Conservation (phyloP, 1,140 invertebrate genomes). For the Plutomurus gul region DNA sequence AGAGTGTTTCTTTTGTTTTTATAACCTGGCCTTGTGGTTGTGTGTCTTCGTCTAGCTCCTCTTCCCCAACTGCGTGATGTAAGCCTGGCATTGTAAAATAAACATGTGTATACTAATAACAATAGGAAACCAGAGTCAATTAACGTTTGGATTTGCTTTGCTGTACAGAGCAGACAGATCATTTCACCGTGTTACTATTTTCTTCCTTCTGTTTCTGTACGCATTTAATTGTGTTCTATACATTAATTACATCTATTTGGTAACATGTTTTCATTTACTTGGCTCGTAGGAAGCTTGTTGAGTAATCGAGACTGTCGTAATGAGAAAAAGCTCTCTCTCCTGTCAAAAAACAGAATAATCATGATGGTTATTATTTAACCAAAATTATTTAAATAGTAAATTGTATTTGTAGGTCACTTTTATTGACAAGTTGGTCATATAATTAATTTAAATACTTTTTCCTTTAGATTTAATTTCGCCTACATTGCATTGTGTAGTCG, state of each 20-base stretch:
- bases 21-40: slow-evolving; percentile 57
- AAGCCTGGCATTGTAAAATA: slow-evolving; percentile 58
- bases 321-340: slow-evolving; percentile 92
- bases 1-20: background rate
- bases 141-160: background rate
- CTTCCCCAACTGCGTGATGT: slow-evolving; percentile 79
- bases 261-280: slow-evolving; percentile 60
- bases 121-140: background rate
- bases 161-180: background rate
- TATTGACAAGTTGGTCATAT: no score
- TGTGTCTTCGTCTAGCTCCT: slow-evolving; percentile 74
- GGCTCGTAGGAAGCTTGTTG: slow-evolving; percentile 95
- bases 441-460: no score
- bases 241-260: background rate
- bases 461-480: no score
- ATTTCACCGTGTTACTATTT: no score
- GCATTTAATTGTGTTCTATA: background rate
- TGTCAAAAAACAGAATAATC: no score
- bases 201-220: no score
- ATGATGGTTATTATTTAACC: no score
- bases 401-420: no score
- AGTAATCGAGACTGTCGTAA: slow-evolving; percentile 95
- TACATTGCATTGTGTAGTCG: no score
- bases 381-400: no score
- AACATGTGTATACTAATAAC: background rate